Conservation (phyloP, 1,140 invertebrate genomes). For the Pseudomyrmex gracilis region DNA sequence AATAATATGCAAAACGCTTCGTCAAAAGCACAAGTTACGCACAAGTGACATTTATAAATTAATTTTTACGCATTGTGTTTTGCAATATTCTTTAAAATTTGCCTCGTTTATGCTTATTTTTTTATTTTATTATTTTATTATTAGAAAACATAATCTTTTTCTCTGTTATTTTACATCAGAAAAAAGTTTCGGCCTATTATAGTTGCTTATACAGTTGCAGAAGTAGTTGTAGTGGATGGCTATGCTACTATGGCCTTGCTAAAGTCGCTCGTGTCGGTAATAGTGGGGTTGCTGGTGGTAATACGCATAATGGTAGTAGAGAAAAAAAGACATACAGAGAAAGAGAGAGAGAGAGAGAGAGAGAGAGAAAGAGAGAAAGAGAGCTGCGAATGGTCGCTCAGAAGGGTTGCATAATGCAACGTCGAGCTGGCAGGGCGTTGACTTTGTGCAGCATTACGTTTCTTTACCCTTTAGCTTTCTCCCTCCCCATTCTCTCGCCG, state of each 20-base stretch:
- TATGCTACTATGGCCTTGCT: slow-evolving; percentile 57
- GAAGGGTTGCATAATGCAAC: slow-evolving; percentile 83
- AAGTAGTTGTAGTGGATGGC: slow-evolving; percentile 55
- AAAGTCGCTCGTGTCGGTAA: slow-evolving; percentile 42
- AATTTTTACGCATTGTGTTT: not conserved
- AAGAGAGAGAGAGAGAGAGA: not conserved
- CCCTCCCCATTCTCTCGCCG: slow-evolving; percentile 29
- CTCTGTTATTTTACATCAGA: not conserved
- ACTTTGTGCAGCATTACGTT: slow-evolving; percentile 77
- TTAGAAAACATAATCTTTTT: slow-evolving; percentile 11
- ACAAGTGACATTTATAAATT: no score
- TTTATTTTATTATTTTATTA: no score
- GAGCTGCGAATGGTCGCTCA: slow-evolving; percentile 75
- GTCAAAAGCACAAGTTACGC: no score
- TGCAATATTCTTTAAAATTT: not conserved
- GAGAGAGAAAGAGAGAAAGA: slow-evolving; percentile 67
- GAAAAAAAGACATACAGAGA: not conserved
- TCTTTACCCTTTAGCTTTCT: slow-evolving; percentile 68
- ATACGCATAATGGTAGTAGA: slow-evolving; percentile 49
- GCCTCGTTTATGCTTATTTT: no score
- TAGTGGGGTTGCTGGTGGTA: slow-evolving; percentile 54
- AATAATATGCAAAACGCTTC: no score
- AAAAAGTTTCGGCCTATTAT: slow-evolving; percentile 38
- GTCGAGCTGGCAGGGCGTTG: slow-evolving; percentile 82
- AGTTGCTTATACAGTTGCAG: slow-evolving; percentile 38